Evolutionary conservation across 2,888 invertebrate genomes (phyloP).

Genomic region (Drosophila demipolita): DNA sequence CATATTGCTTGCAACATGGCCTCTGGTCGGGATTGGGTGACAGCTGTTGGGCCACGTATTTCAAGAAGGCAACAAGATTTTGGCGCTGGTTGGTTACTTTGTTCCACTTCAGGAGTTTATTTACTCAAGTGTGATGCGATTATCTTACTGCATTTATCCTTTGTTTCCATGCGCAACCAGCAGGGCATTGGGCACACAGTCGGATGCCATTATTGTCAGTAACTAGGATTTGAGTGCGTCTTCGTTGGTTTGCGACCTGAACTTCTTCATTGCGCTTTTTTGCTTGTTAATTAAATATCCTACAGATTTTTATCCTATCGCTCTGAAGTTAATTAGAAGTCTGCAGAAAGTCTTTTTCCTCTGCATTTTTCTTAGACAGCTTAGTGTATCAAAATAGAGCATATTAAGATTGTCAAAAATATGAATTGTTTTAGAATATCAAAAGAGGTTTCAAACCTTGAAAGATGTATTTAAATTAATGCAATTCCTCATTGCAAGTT

Average conservation of each 20-base stretch:
- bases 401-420: neutral
- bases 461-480: neutral
- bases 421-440: neutral
- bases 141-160: constrained; percentile 74
- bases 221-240: constrained; percentile 5
- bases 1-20: neutral
- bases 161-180: constrained; percentile 58
- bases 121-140: constrained; percentile 81
- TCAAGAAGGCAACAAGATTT: constrained; percentile 45
- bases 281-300: constrained; percentile 67
- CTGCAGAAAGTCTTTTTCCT: neutral
- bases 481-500: neutral
- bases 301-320: constrained; percentile 54
- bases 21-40: neutral
- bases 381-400: constrained; percentile 6
- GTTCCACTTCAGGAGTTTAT: constrained; percentile 77
- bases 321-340: constrained; percentile 48
- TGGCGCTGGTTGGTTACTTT: constrained; percentile 40
- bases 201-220: constrained; percentile 21
- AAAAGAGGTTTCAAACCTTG: neutral
- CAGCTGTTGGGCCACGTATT: constrained; percentile 21
- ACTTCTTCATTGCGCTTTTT: constrained; percentile 29
- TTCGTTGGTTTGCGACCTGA: constrained; percentile 9
- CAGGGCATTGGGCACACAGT: constrained; percentile 28
- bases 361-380: neutral